These are phyloP conservation scores for Ptychobarbus kaznakovi DNA, from an alignment of 2,797 vertebrate species.

Conservation along the genomic window DNA sequence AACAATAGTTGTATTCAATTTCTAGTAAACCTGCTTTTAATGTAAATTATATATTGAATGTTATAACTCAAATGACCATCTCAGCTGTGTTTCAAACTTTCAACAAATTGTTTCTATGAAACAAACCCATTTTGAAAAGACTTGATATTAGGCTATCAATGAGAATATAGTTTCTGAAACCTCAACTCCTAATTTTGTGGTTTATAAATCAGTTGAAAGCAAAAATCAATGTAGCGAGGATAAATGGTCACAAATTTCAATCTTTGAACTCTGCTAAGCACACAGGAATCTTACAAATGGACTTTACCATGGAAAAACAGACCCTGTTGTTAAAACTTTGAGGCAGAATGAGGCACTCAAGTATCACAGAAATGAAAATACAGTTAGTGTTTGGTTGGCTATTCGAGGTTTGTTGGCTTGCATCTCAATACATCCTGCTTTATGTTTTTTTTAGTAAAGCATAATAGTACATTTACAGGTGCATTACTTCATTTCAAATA, in stretches of 20 bases:
- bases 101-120: background rate
- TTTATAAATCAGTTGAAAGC: background rate
- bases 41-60: constrained; percentile 36
- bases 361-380: constrained; percentile 45
- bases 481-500: constrained; percentile 43
- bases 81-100: background rate
- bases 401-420: constrained; percentile 60
- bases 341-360: constrained; percentile 58
- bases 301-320: constrained; percentile 40
- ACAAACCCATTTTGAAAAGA: background rate
- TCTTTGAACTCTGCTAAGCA: constrained; percentile 34
- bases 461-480: constrained; percentile 54
- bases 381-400: constrained; percentile 63
- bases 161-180: background rate
- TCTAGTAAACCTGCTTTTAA: constrained; percentile 39
- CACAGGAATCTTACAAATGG: constrained; percentile 25
- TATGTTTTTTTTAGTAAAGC: constrained; percentile 24
- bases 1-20: constrained; percentile 8
- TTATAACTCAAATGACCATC: background rate
- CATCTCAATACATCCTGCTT: constrained; percentile 50
- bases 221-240: constrained; percentile 22
- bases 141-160: background rate
- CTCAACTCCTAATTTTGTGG: background rate
- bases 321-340: constrained; percentile 40
- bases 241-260: constrained; percentile 34